These are phyloP conservation scores for Sebastiscus tertius DNA, from an alignment of 2,797 vertebrate species.

Conservation along the genomic window DNA sequence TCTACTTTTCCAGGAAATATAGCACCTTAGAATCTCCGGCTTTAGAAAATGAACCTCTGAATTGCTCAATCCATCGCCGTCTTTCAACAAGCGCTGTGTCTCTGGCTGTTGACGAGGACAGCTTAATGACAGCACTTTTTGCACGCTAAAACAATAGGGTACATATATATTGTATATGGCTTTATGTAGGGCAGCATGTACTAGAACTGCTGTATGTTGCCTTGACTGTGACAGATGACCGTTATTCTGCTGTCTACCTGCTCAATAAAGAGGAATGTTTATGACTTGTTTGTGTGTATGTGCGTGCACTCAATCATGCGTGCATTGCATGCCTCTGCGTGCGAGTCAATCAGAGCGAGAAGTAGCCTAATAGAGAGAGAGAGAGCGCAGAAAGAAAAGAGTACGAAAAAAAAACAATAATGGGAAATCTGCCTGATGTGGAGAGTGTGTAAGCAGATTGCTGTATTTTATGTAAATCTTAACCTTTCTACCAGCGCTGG, in stretches of 20 bases:
- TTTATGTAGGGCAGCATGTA: conserved; percentile 36
- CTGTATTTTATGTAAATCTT: conserved; percentile 79
- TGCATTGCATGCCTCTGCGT: conserved; percentile 20
- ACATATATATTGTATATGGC: conserved; percentile 9
- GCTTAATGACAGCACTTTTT: conserved; percentile 25
- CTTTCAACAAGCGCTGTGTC: background rate
- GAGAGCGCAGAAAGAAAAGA: conserved; percentile 6
- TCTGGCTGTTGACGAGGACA: conserved; percentile 16
- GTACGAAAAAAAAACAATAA: conserved; percentile 30
- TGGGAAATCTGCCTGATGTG: conserved; percentile 54
- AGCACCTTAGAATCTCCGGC: background rate
- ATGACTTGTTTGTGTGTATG: conserved; percentile 27
- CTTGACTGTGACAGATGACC: conserved; percentile 54
- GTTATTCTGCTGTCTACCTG: conserved; percentile 49
- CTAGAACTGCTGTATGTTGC: conserved; percentile 11
- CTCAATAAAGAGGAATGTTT: conserved; percentile 58
- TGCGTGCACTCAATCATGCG: conserved; percentile 43
- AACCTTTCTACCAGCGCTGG: conserved; percentile 72
- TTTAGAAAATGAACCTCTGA: conserved; percentile 7
- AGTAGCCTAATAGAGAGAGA: conserved; percentile 9
- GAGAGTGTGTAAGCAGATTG: conserved; percentile 67
- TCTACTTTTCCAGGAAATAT: background rate
- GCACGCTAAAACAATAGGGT: conserved; percentile 29
- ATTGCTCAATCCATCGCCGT: conserved; percentile 28
- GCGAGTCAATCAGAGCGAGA: conserved; percentile 39